Conservation (phyloP, 2,888 invertebrate genomes). For the Dichetophora obliterata region DNA sequence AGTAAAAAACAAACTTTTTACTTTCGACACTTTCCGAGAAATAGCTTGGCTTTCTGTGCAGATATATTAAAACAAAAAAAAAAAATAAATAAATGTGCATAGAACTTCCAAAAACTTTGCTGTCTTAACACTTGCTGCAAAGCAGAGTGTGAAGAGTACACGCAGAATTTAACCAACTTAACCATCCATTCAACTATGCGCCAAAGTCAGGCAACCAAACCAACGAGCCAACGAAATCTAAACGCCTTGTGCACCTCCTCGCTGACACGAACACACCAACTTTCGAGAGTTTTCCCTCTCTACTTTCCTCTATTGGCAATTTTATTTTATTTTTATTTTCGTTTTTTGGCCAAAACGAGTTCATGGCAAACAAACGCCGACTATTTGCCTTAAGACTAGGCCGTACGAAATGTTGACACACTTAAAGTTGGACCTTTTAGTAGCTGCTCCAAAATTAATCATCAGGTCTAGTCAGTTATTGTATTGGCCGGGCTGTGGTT, state of each 20-base stretch:
- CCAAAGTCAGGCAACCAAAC: background rate
- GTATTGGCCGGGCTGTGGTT: background rate
- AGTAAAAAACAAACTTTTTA: slow-evolving; percentile 20
- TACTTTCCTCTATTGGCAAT: background rate
- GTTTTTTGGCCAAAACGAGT: background rate
- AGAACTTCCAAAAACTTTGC: slow-evolving; percentile 12
- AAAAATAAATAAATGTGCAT: too few relatives aligned
- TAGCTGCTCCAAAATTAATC: background rate
- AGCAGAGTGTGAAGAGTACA: slow-evolving; percentile 27
- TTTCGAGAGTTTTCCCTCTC: background rate
- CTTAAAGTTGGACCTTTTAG: background rate
- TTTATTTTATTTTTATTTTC: background rate
- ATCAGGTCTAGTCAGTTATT: slow-evolving; percentile 2
- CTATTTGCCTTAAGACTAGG: background rate
- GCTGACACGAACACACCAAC: too few relatives aligned
- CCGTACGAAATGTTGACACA: background rate
- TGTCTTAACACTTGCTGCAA: slow-evolving; percentile 26
- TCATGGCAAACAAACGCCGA: slow-evolving; percentile 3
- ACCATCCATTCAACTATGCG: background rate
- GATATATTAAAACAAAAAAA: slow-evolving; percentile 32
- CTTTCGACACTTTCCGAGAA: slow-evolving; percentile 23
- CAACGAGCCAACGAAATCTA: background rate
- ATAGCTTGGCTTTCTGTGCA: slow-evolving; percentile 30
- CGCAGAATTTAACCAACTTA: background rate
- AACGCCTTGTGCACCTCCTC: background rate